Evolutionary conservation across 2,888 invertebrate genomes (phyloP), one percentile per base, ranked within the genome.

Genomic region (Enchytraeus crypticus): DNA sequence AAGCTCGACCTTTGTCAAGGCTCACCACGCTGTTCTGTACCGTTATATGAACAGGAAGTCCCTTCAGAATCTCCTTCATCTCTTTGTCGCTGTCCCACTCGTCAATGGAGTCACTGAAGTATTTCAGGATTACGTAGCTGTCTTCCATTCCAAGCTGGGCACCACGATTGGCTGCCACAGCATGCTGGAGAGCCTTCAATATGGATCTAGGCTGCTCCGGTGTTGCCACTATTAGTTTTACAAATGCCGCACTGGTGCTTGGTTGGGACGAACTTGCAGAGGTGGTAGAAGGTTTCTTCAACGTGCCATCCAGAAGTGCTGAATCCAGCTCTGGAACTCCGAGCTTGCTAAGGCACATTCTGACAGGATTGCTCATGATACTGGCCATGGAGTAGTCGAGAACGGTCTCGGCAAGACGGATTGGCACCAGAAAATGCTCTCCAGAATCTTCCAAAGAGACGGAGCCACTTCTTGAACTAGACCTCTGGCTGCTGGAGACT

Each of bases 311-410:
- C 14, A 70, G 43, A 30, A 69, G 51, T 3, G 53, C 59, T 32
- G 57, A 43, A 47, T 66, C 54, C n/a, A 70, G 59, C 55, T 70
- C 70, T 3, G 65, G 68, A 21, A 70, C 30, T 45, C 63, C 62
- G 21, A 70, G 53, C n/a, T 61, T 61, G 8, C 69, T 60, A 11
- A 70, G 60, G 32, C 64, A 60, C 18, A 66, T 59, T 43, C 67
- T 57, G 29, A 66, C 51, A 2, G 64, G 49, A 38, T 61, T 64
- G 51, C 64, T 70, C 59, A 67, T 65, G 47, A 67, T 62, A 51
- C 66, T 63, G 8, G 61, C 56, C 34, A 65, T 59, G 14, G 64
- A 63, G 63, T 65, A 69, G 57, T 70, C 70, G 21, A 69, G 60
- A n/a, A 64, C 65, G 2, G 67, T 68, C 47, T 60, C 56, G 4